phyloP scores from a whole-genome alignment of 2,888 invertebrate species.

The Frankliniella fusca region DNA sequence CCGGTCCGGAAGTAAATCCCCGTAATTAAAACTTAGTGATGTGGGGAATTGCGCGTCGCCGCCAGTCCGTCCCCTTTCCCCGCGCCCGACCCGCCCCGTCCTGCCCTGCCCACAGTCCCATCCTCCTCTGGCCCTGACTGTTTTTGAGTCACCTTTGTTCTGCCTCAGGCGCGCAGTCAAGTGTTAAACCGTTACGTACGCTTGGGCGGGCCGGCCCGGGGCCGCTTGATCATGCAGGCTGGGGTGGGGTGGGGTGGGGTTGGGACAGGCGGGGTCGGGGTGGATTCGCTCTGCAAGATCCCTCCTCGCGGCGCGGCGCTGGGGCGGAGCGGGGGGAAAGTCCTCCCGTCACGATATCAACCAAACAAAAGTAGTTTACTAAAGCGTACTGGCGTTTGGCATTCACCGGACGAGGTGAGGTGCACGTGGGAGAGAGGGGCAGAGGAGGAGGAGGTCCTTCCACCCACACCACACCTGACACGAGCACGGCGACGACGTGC shows the following conservation, averaged over 20 bases:
- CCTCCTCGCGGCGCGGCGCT: too few species aligned
- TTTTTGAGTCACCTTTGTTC: conserved; percentile 3
- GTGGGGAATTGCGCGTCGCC: background rate
- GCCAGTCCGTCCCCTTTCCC: background rate
- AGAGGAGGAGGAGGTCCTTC: too few species aligned
- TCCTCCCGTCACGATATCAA: too few species aligned
- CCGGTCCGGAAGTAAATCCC: background rate
- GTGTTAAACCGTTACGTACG: background rate
- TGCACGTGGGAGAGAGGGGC: too few species aligned
- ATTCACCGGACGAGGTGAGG: too few species aligned
- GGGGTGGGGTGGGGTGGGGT: background rate
- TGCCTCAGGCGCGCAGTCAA: background rate
- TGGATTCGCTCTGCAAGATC: background rate
- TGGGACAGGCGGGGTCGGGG: background rate
- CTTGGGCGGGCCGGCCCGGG: background rate
- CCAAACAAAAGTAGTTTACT: too few species aligned
- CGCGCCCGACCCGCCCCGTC: background rate
- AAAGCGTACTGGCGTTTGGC: too few species aligned
- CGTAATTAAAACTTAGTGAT: background rate
- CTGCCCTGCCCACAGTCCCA: background rate
- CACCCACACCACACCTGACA: too few species aligned
- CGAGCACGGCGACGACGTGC: too few species aligned
- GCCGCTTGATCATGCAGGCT: background rate
- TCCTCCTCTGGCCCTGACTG: background rate
- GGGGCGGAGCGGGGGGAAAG: too few species aligned